phyloP scores from a whole-genome alignment of 1,140 invertebrate species.

The Rhynchophorus ferrugineus region DNA sequence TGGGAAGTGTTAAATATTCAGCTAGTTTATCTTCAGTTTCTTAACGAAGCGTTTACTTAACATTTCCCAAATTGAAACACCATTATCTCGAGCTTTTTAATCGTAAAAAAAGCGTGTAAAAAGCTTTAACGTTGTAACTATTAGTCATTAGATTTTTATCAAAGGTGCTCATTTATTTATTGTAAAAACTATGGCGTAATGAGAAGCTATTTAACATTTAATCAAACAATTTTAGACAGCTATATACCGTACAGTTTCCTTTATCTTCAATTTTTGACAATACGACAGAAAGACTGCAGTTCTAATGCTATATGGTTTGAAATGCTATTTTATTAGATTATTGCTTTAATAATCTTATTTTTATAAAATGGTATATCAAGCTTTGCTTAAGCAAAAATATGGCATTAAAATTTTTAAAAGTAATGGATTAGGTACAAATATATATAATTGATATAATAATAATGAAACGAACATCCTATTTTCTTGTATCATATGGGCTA shows the following conservation, averaged over 20 bases:
- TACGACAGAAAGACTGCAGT: constrained; percentile 32
- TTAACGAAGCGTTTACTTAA: background rate
- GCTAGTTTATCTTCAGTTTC: background rate
- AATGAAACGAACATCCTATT: too few relatives aligned
- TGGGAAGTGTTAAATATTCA: background rate
- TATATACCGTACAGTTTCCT: constrained; percentile 6
- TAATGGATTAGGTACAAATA: too few relatives aligned
- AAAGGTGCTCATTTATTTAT: constrained; percentile 33
- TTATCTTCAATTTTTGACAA: constrained; percentile 31
- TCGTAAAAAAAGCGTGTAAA: constrained; percentile 7
- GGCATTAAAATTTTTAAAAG: too few relatives aligned
- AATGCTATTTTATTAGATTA: background rate
- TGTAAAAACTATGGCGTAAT: constrained; percentile 7
- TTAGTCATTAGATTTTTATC: constrained; percentile 25
- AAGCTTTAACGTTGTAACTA: constrained; percentile 6
- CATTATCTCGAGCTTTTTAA: background rate
- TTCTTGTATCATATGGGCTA: too few relatives aligned
- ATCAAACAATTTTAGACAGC: constrained; percentile 6
- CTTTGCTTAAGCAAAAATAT: too few relatives aligned
- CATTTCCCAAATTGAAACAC: background rate
- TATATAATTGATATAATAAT: too few relatives aligned
- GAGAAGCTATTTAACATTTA: background rate
- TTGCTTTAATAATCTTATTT: too few relatives aligned
- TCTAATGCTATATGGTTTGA: background rate
- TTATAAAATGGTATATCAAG: too few relatives aligned